Conservation (phyloP, 2,113 vertebrate genomes). For the Penelope pileata region DNA sequence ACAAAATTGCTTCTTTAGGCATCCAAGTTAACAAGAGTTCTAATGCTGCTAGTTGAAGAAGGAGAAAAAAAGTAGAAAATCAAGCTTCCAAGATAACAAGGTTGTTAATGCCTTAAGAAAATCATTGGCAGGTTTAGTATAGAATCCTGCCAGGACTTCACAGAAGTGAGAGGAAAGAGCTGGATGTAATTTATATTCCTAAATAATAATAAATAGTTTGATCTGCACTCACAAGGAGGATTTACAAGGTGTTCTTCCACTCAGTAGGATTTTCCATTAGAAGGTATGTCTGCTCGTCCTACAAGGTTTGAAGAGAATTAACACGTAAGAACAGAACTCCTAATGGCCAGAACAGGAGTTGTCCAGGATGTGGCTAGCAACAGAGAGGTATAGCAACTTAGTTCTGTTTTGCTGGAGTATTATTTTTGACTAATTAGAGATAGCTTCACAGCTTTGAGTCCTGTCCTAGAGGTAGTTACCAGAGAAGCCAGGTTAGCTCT, state of each 20-base stretch:
- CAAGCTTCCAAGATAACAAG: background rate
- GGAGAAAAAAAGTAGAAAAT: background rate
- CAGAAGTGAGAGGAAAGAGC: background rate
- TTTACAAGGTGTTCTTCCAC: background rate
- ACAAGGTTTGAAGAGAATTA: background rate
- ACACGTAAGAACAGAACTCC: background rate
- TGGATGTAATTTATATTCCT: background rate
- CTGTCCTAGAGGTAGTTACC: background rate
- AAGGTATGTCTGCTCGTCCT: background rate
- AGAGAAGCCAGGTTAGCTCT: background rate
- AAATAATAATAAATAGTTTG: slow-evolving; percentile 31
- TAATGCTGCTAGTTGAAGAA: background rate
- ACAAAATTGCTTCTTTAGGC: background rate
- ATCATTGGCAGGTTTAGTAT: background rate
- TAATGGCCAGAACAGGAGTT: background rate
- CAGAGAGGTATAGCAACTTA: background rate
- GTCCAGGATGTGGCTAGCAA: background rate
- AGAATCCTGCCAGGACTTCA: background rate
- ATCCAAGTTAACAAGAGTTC: background rate
- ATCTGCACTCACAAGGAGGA: background rate
- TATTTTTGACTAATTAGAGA: background rate
- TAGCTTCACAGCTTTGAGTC: background rate
- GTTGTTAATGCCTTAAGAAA: background rate
- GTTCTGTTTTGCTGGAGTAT: background rate
- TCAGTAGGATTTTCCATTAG: background rate